These are phyloP conservation scores for Hemicentrotus pulcherrimus DNA, from an alignment of 35 echinoderm and acorn worm genomes.

Conservation along the genomic window DNA sequence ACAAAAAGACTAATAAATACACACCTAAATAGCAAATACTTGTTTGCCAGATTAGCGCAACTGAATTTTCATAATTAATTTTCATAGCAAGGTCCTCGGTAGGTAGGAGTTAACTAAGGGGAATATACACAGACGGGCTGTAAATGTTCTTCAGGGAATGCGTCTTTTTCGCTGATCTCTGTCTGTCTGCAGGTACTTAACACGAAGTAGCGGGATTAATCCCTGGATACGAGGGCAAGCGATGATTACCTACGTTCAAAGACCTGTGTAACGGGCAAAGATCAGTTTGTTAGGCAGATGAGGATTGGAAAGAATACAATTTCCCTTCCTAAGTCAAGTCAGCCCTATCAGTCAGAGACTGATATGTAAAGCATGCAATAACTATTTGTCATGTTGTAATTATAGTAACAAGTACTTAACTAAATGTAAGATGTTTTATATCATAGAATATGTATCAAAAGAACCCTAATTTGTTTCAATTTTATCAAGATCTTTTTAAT, in stretches of 20 bases:
- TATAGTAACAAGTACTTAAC: neutral
- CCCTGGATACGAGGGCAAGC: constrained; percentile 3
- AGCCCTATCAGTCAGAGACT: neutral
- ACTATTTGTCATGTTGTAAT: neutral
- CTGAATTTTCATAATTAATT: too few relatives aligned
- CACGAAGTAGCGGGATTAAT: constrained; percentile 41
- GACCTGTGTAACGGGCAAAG: neutral
- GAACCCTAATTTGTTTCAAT: neutral
- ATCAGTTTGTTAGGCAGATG: neutral
- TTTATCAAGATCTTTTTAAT: too few relatives aligned
- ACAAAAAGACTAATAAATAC: too few relatives aligned
- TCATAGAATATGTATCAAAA: neutral
- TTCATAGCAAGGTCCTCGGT: too few relatives aligned
- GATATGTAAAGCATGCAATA: neutral
- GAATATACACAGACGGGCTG: too few relatives aligned
- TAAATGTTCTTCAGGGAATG: neutral
- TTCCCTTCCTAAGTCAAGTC: neutral
- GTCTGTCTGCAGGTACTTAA: constrained; percentile 41
- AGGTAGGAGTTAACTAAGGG: too few relatives aligned
- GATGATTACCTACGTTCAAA: constrained; percentile 19
- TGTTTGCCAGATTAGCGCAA: too few relatives aligned
- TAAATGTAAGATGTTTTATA: neutral
- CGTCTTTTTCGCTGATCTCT: neutral
- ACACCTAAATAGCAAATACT: too few relatives aligned
- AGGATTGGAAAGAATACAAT: neutral